A percentile compares a stretch with the other conserved stretches of the same genome.
These are phyloP conservation scores for Stomatorhinus walkeri DNA, from an alignment of 2,797 vertebrate genomes.

Conservation along the genomic window DNA sequence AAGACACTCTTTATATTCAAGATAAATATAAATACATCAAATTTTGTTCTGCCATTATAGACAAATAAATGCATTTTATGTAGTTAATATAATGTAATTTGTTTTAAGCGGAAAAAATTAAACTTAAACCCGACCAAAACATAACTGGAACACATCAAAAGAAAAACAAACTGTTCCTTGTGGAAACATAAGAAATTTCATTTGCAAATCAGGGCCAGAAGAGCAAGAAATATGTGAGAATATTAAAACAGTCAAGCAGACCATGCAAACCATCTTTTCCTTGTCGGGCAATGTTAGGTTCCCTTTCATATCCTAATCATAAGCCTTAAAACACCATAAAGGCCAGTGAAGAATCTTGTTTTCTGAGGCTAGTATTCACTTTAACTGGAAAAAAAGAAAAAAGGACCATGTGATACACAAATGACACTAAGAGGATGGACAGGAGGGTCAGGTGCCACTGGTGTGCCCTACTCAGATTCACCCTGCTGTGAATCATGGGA, in stretches of 20 bases:
- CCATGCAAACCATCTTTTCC: neutral
- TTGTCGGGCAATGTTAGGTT: neutral
- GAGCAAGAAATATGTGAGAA: neutral
- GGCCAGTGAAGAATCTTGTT: neutral
- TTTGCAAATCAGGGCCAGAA: neutral
- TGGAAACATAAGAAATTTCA: neutral
- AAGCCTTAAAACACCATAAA: neutral
- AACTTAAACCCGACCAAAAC: neutral
- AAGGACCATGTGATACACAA: neutral
- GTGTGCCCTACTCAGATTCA: neutral
- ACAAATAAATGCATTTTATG: too few species aligned
- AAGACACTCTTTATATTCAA: too few species aligned
- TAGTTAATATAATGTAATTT: neutral
- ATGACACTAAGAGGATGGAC: neutral
- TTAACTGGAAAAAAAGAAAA: neutral
- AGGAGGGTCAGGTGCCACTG: neutral
- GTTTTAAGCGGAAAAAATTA: neutral
- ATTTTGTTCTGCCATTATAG: too few species aligned
- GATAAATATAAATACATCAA: too few species aligned
- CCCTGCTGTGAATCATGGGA: neutral
- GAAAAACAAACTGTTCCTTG: neutral
- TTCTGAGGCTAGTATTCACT: neutral
- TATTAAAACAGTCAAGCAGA: neutral
- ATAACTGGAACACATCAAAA: neutral
- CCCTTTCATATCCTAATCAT: conserved; percentile 17